Base-by-base conservation (phyloP, 2,888 invertebrate species). In the Spodoptera picta region DNA sequence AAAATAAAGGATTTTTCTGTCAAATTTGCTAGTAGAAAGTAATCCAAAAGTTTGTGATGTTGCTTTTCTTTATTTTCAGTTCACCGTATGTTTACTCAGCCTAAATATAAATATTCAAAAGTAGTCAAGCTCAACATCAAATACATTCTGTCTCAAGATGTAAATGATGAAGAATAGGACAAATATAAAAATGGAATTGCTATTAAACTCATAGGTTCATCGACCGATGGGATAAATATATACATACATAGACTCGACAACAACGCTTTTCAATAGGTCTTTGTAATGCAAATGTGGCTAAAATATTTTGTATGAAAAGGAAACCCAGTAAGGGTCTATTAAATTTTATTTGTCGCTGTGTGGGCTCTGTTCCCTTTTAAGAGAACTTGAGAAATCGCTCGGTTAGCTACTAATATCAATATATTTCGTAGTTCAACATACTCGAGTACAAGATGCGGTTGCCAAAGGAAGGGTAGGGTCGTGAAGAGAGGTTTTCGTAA, bases 231-330 rank as follows among this genome's bases (percentile, higher is more conserved):
- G 58, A 51, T 47, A 55, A 51, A 57, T 55, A 44, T 36, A 52
- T 6, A 52, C 43, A 45, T 54, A 61, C 7, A 31, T 43, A 50
- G 5, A 31, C 47, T 31, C 61, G 7, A 53, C 56, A 27, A 42
- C 69, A 19, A 24, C 48, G 47, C n/a, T 44, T 59, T 64, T 65
- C n/a, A 73, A 71, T 53, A 75, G 49, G 60, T 66, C 56, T 61
- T 73, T 73, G 73, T 66, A 53, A 71, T 61, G 73, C 66, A 71
- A 75, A 73, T 75, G 72, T 73, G 65, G 73, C 72, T 61, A 66
- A 73, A 75, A 73, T 75, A 73, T 73, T 73, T 75, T 65, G 47
- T 46, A 48, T 75, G 49, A 62, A 70, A 69, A 65, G 54, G 71
- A 65, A 73, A 65, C 72, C 72, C 65, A 47, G 60, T 65, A 73